A percentile compares a stretch with the other conserved stretches of the same genome.
Conservation (phyloP, 2,113 vertebrate genomes). For the Ceyx cyanopectus region DNA sequence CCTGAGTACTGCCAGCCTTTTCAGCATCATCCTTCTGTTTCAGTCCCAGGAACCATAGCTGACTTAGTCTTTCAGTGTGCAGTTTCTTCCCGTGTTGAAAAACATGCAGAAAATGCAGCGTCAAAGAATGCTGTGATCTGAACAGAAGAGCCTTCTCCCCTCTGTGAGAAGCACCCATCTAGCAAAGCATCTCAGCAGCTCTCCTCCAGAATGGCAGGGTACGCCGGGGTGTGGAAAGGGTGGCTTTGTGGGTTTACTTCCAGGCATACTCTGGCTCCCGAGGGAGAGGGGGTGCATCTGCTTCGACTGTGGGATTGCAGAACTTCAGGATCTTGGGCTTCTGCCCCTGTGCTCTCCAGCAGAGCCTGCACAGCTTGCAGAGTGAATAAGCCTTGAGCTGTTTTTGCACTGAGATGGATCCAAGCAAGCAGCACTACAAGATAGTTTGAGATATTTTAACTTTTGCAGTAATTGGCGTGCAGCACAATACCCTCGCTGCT, state of each 20-base stretch:
- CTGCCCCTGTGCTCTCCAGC: neutral
- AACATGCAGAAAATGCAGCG: neutral
- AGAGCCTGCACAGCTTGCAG: neutral
- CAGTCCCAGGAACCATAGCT: neutral
- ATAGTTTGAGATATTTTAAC: neutral
- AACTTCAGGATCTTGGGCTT: neutral
- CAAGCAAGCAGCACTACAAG: neutral
- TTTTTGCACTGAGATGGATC: neutral
- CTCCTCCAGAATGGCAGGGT: neutral
- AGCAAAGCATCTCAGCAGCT: neutral
- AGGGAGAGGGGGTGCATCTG: rapidly evolving
- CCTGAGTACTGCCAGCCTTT: neutral
- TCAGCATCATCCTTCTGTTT: neutral
- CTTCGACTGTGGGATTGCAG: rapidly evolving
- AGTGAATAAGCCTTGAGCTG: rapidly evolving
- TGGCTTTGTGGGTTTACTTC: neutral
- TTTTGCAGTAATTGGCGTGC: neutral
- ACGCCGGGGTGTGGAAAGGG: neutral
- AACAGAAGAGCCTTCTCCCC: neutral
- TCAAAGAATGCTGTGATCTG: neutral
- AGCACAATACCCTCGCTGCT: neutral
- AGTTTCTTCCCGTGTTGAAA: neutral
- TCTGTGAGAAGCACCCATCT: neutral
- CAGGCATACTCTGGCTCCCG: rapidly evolving
- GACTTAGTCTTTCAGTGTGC: neutral